Conservation (phyloP, 2,113 vertebrate genomes). For the Myrmophylax atrothorax region DNA sequence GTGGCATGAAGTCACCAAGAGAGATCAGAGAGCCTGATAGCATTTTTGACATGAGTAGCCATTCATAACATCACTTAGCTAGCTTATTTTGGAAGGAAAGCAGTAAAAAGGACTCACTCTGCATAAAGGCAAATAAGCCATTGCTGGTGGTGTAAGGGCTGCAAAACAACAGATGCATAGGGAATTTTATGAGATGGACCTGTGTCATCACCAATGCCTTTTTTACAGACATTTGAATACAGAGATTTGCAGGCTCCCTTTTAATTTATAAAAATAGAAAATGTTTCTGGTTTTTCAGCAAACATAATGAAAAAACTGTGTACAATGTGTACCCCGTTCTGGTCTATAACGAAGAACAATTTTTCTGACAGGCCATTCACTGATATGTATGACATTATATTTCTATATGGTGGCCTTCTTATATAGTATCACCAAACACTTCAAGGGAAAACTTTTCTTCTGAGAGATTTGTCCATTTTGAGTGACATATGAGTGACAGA, state of each 20-base stretch:
- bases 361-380: not conserved
- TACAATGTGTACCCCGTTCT: not conserved
- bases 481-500: not conserved
- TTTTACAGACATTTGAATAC: not conserved
- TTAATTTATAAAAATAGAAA: not conserved
- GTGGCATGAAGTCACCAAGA: not conserved
- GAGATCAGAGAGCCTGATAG: not conserved
- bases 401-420: not conserved
- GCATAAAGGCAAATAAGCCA: not conserved
- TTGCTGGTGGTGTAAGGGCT: not conserved
- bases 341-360: not conserved
- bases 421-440: not conserved
- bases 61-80: not conserved
- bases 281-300: not conserved
- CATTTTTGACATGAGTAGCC: not conserved
- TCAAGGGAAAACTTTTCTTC: not conserved
- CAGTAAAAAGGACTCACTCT: not conserved
- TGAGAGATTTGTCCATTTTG: not conserved
- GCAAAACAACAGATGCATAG: not conserved
- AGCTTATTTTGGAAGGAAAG: not conserved
- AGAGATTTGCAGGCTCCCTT: not conserved
- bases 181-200: not conserved
- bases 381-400: not conserved
- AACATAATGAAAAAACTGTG: not conserved
- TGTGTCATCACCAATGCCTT: not conserved